A percentile compares a stretch with the other conserved stretches of the same genome.
These are phyloP conservation scores for Drosophila baimaii DNA, from an alignment of 1,140 invertebrate species.

Conservation along the genomic window DNA sequence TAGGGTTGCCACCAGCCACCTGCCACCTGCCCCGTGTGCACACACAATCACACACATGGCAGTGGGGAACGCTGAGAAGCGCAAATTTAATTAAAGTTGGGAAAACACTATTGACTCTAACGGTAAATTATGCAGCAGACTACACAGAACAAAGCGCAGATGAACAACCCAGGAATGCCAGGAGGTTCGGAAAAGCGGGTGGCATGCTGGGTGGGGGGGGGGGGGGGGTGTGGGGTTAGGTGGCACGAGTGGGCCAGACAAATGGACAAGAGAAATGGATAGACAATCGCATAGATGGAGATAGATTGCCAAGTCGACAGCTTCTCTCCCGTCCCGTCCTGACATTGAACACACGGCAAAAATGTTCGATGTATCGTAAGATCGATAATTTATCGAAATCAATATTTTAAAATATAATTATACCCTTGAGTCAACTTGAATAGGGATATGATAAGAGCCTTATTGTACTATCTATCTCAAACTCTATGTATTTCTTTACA, in stretches of 20 bases:
- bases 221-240: too few relatives aligned
- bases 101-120: slow-evolving; percentile 79
- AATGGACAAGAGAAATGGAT: slow-evolving; percentile 58
- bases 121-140: slow-evolving; percentile 79
- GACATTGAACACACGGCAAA: background rate
- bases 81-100: slow-evolving; percentile 81
- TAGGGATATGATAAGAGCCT: too few relatives aligned
- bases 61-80: slow-evolving; percentile 57
- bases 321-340: background rate
- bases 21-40: background rate
- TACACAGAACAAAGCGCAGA: slow-evolving; percentile 66
- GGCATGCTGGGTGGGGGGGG: background rate
- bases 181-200: background rate
- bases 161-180: slow-evolving; percentile 17
- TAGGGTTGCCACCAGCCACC: slow-evolving; percentile 21
- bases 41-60: slow-evolving; percentile 18
- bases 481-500: background rate
- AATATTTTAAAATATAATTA: too few relatives aligned
- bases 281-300: slow-evolving; percentile 72
- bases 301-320: slow-evolving; percentile 52
- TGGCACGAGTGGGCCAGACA: slow-evolving; percentile 43
- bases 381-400: background rate
- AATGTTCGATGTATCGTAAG: background rate
- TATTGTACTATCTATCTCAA: background rate
- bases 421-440: too few relatives aligned